Evolutionary conservation across 2,888 invertebrate genomes (phyloP), one percentile per base, ranked within the genome.

Genomic region (Invenusta paracnida): DNA sequence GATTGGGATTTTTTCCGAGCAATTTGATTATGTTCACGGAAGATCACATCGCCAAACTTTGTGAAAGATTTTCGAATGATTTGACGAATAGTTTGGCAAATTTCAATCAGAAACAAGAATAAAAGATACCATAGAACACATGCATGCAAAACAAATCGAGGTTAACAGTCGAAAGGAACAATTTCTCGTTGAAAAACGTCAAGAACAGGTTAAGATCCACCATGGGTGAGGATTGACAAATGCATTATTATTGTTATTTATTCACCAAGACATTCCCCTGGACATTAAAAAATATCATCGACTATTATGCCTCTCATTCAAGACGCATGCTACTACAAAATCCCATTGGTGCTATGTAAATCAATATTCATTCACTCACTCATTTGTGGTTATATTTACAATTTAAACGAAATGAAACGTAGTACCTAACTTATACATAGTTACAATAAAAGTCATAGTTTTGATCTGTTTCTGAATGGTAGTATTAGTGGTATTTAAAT

Each of bases 11-110:
- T 73, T 5, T 73, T 73, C 73, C 73, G 2, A 73, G 17, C 23
- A 73, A 73, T 73, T 73, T 73, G 73, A 73, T 13, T 73, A 73
- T 73, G 73, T 23, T 73, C 27, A 73, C 27, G 23, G 73, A 73
- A 73, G 73, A 73, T 73, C 73, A 73, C 73, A 73, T 73, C 27
- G 73, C 27, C 25, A n/a, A 73, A 73, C 73, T 73, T 73, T 73
- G 73, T 73, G 23, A 73, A 73, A 73, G 73, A 73, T 73, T 23
- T 23, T 73, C 25, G 27, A 23, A 73, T 73, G 73, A 73, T 73
- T 73, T 73, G 25, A 5, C 5, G 73, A 73, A 73, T 73, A 23
- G 73, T 73, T 13, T 13, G 5, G 73, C 73, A 73, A 13, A 5
- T 73, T 73, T 73, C 11, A 23, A 73, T 73, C 23, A 5, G 73